These are phyloP conservation scores for Heliconius melpomene DNA, from an alignment of 1,140 invertebrate species.

Conservation along the genomic window DNA sequence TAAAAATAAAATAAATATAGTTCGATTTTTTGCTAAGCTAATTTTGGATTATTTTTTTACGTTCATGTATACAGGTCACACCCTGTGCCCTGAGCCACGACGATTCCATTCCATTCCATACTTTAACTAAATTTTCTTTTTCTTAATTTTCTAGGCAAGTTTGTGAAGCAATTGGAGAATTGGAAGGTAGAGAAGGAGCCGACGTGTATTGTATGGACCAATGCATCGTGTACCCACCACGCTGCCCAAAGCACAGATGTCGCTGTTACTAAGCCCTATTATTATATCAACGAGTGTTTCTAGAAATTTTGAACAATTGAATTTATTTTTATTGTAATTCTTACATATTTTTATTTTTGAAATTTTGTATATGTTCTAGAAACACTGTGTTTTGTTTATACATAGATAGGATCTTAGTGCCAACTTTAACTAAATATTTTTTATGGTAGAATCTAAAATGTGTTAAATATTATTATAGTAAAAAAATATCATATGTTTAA, in stretches of 20 bases:
- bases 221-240: conserved; percentile 87
- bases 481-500: no score
- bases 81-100: no score
- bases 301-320: background rate
- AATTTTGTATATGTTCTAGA: background rate
- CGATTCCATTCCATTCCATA: no score
- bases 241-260: conserved; percentile 87
- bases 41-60: no score
- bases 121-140: background rate
- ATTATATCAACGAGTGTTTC: background rate
- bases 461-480: background rate
- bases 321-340: background rate
- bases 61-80: no score
- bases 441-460: background rate
- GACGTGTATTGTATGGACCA: conserved; percentile 92
- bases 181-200: conserved; percentile 86
- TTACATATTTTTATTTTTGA: no score
- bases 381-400: background rate
- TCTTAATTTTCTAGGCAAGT: conserved; percentile 82
- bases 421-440: background rate
- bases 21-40: no score
- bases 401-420: background rate
- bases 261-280: conserved; percentile 82
- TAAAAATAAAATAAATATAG: background rate
- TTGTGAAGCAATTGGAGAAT: conserved; percentile 89